phyloP scores from a whole-genome alignment of 2,888 invertebrate genomes.

The Tortricodes alternella region DNA sequence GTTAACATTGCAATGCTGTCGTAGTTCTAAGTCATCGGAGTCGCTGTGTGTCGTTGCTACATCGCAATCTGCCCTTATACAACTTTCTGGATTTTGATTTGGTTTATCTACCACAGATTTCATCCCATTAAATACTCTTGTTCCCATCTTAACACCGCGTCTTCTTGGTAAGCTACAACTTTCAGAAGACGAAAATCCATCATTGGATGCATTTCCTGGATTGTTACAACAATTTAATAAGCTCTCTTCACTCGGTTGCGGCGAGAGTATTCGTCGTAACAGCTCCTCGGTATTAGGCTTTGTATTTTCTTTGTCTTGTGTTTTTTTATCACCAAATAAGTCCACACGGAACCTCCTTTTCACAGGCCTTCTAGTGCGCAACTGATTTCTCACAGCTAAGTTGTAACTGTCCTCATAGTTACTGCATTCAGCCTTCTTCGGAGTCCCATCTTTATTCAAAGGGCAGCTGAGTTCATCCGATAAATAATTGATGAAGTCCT shows the following conservation, averaged over 20 bases:
- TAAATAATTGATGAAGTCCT: constrained; percentile 85
- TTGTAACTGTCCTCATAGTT: constrained; percentile 80
- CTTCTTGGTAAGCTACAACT: constrained; percentile 80
- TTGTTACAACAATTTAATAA: constrained; percentile 44
- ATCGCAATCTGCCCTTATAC: constrained; percentile 64
- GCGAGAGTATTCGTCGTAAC: constrained; percentile 65
- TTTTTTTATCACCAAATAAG: constrained; percentile 76
- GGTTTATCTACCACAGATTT: constrained; percentile 53
- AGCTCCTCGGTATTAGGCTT: constrained; percentile 80
- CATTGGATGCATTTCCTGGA: constrained; percentile 69
- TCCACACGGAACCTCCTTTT: constrained; percentile 80
- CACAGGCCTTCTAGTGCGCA: constrained; percentile 64
- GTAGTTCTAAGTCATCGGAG: constrained; percentile 76
- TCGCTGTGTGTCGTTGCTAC: constrained; percentile 71
- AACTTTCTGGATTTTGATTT: constrained; percentile 51
- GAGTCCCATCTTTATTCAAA: constrained; percentile 58
- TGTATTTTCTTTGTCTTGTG: constrained; percentile 87
- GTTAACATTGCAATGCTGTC: constrained; percentile 75
- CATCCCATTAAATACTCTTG: constrained; percentile 84
- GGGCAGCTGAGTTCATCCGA: constrained; percentile 84
- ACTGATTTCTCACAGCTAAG: constrained; percentile 74
- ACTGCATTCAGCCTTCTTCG: constrained; percentile 64
- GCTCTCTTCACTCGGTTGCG: constrained; percentile 57
- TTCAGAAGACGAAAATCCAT: constrained; percentile 76
- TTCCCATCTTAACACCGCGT: constrained; percentile 89